Conservation (phyloP, 2,113 vertebrate genomes). For the Ariopsis seemanni region DNA sequence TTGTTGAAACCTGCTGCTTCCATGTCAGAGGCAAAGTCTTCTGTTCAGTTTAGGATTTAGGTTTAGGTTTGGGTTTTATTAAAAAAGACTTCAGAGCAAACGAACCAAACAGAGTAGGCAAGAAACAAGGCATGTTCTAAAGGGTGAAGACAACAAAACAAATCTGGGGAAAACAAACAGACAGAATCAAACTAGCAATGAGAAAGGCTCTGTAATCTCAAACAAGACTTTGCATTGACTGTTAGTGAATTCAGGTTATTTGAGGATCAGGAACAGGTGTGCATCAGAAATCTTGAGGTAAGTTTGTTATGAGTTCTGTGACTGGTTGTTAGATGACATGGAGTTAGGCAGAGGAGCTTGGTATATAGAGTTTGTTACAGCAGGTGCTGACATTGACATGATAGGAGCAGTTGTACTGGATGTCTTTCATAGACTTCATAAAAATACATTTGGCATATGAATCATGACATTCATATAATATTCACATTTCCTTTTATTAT, state of each 20-base stretch:
- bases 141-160: neutral
- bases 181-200: neutral
- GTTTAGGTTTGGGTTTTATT: neutral
- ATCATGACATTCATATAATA: neutral
- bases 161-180: neutral
- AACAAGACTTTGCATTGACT: neutral
- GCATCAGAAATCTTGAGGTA: neutral
- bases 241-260: neutral
- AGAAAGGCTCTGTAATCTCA: neutral
- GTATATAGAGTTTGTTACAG: neutral
- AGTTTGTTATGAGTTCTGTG: constrained; percentile 8
- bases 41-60: neutral
- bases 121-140: neutral
- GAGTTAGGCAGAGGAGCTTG: neutral
- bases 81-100: neutral
- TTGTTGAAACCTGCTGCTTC: neutral
- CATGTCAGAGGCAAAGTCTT: neutral
- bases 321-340: neutral
- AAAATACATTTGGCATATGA: neutral
- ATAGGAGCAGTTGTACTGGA: neutral
- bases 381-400: neutral
- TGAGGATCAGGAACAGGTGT: neutral
- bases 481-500: neutral
- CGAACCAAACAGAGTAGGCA: neutral
- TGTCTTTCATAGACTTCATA: neutral